Evolutionary conservation across 2,888 invertebrate species (phyloP).

Genomic region (Philereme vetulata): DNA sequence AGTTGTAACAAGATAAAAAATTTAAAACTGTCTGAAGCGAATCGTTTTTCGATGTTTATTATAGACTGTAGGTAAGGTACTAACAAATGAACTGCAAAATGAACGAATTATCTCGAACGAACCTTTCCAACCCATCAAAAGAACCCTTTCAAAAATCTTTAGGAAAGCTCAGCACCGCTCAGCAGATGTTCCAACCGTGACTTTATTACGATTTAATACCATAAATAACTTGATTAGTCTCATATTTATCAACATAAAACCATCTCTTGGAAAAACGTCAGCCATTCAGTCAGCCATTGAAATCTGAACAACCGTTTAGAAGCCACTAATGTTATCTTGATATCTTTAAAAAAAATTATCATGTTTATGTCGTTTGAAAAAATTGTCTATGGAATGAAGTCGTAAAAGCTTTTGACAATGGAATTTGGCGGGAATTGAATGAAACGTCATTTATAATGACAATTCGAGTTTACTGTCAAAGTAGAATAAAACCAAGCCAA

Average conservation of each 20-base stretch:
- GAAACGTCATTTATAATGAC: slow-evolving; percentile 8
- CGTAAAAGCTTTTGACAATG: slow-evolving; percentile 28
- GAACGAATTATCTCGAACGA: background rate
- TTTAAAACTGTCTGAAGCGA: too few species aligned
- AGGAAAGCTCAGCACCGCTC: slow-evolving; percentile 21
- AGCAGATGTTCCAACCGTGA: slow-evolving; percentile 65
- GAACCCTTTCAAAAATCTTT: slow-evolving; percentile 31
- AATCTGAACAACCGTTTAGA: slow-evolving; percentile 73
- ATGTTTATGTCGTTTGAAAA: slow-evolving; percentile 23
- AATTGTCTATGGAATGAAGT: slow-evolving; percentile 24
- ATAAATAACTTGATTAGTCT: slow-evolving; percentile 83
- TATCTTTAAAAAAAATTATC: slow-evolving; percentile 47
- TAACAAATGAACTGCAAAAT: too few species aligned
- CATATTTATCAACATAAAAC: slow-evolving; percentile 81
- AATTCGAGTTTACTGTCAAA: slow-evolving; percentile 1
- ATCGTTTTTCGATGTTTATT: too few species aligned
- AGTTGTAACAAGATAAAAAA: too few species aligned
- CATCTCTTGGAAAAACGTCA: slow-evolving; percentile 80
- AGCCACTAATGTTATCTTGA: slow-evolving; percentile 83
- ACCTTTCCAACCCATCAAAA: slow-evolving; percentile 23
- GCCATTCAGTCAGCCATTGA: slow-evolving; percentile 68
- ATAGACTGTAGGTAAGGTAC: too few species aligned
- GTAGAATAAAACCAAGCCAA: slow-evolving; percentile 5
- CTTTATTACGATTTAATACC: slow-evolving; percentile 79
- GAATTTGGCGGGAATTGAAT: slow-evolving; percentile 27